phyloP scores from a whole-genome alignment of 2,113 vertebrate genomes.

The Glaucidium brasilianum region DNA sequence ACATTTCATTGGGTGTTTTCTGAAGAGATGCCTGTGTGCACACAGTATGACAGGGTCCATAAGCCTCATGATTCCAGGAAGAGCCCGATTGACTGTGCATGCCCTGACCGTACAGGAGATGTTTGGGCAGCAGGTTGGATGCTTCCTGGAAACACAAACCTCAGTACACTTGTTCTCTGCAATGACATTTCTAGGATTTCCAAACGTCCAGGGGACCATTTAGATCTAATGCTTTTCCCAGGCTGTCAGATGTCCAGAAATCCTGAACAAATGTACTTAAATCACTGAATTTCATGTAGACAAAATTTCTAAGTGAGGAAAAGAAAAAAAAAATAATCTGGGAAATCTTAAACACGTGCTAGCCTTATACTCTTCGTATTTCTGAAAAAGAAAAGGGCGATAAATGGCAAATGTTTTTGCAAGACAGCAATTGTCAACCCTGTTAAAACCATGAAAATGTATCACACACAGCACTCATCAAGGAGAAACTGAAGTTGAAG shows the following conservation, averaged over 20 bases:
- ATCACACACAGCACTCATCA: not conserved
- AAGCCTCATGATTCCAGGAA: not conserved
- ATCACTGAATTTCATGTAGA: not conserved
- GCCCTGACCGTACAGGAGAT: accelerated
- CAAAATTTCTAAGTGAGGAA: not conserved
- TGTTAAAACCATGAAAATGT: not conserved
- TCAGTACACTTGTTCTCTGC: not conserved
- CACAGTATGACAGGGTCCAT: accelerated
- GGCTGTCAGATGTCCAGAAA: not conserved
- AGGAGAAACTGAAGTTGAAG: not conserved
- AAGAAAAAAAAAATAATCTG: not conserved
- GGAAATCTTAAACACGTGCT: not conserved
- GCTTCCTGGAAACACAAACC: not conserved
- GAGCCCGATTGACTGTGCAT: accelerated
- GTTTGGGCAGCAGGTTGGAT: not conserved
- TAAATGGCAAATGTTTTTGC: not conserved
- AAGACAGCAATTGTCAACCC: not conserved
- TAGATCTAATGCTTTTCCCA: not conserved
- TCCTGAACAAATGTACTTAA: not conserved
- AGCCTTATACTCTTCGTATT: not conserved
- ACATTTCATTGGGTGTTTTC: accelerated
- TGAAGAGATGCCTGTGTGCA: not conserved
- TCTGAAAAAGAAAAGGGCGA: not conserved
- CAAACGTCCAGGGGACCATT: not conserved
- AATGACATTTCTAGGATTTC: not conserved